phyloP scores from a whole-genome alignment of 2,888 invertebrate genomes.

The Rhorus exstirpatorius region DNA sequence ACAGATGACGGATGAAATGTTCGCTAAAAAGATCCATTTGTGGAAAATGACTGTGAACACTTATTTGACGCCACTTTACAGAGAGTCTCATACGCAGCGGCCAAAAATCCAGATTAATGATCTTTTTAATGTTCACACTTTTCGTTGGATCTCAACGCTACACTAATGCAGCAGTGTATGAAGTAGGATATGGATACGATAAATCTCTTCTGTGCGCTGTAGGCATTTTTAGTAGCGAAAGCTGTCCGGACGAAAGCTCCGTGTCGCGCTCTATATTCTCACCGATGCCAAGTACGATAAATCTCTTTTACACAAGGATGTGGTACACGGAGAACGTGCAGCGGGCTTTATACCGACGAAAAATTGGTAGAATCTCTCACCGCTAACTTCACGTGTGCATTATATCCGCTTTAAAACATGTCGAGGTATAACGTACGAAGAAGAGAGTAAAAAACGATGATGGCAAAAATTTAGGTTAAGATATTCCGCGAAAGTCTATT shows the following conservation, averaged over 20 bases:
- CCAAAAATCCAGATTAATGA: neutral
- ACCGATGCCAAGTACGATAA: slow-evolving; percentile 54
- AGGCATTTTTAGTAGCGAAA: slow-evolving; percentile 39
- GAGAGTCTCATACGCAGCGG: neutral
- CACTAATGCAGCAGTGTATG: slow-evolving; percentile 2
- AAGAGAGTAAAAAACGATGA: neutral
- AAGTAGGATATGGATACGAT: slow-evolving; percentile 36
- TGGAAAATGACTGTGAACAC: neutral
- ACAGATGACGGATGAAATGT: too few species aligned
- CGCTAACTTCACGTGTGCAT: slow-evolving; percentile 29
- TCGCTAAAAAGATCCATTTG: too few species aligned
- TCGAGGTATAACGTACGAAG: slow-evolving; percentile 21
- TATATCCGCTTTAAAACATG: slow-evolving; percentile 23
- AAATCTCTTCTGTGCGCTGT: slow-evolving; percentile 32
- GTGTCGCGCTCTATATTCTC: slow-evolving; percentile 47
- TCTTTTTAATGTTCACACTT: slow-evolving; percentile 24
- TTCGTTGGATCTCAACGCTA: slow-evolving; percentile 17
- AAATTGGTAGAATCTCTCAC: slow-evolving; percentile 44
- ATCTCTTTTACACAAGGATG: slow-evolving; percentile 57
- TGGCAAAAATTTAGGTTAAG: neutral
- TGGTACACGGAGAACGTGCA: slow-evolving; percentile 38
- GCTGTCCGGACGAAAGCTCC: slow-evolving; percentile 49
- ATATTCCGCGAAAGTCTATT: neutral
- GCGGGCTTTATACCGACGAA: slow-evolving; percentile 29
- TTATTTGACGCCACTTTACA: neutral